Conservation (phyloP, 2,113 vertebrate genomes). For the Thomomys bottae region DNA sequence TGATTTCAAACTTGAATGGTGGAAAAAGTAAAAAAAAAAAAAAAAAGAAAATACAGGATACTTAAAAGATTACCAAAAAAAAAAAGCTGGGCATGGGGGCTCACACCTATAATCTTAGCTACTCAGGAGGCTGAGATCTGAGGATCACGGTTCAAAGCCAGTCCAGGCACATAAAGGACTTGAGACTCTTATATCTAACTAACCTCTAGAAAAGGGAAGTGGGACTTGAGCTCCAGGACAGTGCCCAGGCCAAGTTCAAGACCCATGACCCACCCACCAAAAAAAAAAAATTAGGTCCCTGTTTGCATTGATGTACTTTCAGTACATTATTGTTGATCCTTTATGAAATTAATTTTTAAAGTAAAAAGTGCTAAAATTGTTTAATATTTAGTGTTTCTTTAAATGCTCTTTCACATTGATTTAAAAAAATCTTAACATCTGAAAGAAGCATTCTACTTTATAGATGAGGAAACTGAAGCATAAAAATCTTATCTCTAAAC, state of each 20-base stretch:
- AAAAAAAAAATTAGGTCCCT: background rate
- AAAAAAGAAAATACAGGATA: background rate
- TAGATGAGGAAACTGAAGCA: slow-evolving; percentile 62
- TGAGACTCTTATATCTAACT: too few relatives aligned
- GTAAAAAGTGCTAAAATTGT: slow-evolving; percentile 39
- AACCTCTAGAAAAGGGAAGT: too few relatives aligned
- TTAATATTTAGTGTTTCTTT: slow-evolving; percentile 33
- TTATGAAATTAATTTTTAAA: slow-evolving; percentile 16
- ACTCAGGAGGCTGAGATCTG: too few relatives aligned
- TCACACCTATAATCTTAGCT: too few relatives aligned
- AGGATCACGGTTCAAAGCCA: too few relatives aligned
- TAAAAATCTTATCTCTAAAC: slow-evolving; percentile 30
- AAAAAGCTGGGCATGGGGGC: too few relatives aligned
- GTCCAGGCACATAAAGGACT: too few relatives aligned
- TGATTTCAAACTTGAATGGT: background rate
- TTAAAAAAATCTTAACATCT: background rate
- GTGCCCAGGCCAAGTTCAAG: too few relatives aligned
- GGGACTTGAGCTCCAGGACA: too few relatives aligned
- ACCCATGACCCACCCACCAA: too few relatives aligned
- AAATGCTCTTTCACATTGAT: background rate
- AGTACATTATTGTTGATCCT: background rate
- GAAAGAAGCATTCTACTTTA: slow-evolving; percentile 41
- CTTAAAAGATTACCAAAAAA: background rate
- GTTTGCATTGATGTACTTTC: background rate
- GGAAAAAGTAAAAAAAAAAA: background rate